Evolutionary conservation across 1,140 invertebrate genomes (phyloP).

Genomic region (Hyposmocoma kahamanoa): DNA sequence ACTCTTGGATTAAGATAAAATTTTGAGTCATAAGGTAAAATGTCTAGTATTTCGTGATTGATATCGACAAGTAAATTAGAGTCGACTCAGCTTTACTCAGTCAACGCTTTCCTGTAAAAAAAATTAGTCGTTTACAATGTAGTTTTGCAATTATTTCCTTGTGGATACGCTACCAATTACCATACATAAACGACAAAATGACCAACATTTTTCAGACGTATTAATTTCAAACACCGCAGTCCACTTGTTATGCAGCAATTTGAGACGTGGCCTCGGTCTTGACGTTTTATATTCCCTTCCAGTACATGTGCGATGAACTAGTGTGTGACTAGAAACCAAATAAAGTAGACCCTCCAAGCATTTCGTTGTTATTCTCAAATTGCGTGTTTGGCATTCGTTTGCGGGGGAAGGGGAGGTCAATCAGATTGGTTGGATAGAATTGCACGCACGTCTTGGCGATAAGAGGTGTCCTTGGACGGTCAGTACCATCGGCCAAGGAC

Average conservation of each 20-base stretch:
- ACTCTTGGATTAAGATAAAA: no score
- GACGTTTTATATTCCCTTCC: slow-evolving; percentile 28
- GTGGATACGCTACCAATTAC: slow-evolving; percentile 11
- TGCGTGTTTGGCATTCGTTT: slow-evolving; percentile 9
- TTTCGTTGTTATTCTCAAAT: no score
- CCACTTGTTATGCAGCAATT: slow-evolving; percentile 63
- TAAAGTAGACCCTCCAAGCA: slow-evolving; percentile 20
- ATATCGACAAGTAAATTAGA: no score
- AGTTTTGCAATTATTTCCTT: slow-evolving; percentile 2
- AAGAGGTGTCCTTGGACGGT: slow-evolving; percentile 45
- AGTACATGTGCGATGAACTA: slow-evolving; percentile 31
- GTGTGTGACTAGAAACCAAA: slow-evolving; percentile 5
- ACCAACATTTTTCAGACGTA: slow-evolving; percentile 32
- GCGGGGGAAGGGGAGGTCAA: slow-evolving; percentile 25
- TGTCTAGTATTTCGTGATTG: no score
- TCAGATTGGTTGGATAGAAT: slow-evolving; percentile 33
- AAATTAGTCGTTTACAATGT: background rate
- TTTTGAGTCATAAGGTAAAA: no score
- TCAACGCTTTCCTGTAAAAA: background rate
- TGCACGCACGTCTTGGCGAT: slow-evolving; percentile 46
- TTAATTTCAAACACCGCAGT: slow-evolving; percentile 63
- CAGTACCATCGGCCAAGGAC: slow-evolving; percentile 57
- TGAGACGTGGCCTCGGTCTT: slow-evolving; percentile 55
- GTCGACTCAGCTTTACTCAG: no score
- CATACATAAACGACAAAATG: slow-evolving; percentile 20